These are phyloP conservation scores for Nowickia ferox DNA, from an alignment of 2,888 invertebrate genomes.

Conservation along the genomic window DNA sequence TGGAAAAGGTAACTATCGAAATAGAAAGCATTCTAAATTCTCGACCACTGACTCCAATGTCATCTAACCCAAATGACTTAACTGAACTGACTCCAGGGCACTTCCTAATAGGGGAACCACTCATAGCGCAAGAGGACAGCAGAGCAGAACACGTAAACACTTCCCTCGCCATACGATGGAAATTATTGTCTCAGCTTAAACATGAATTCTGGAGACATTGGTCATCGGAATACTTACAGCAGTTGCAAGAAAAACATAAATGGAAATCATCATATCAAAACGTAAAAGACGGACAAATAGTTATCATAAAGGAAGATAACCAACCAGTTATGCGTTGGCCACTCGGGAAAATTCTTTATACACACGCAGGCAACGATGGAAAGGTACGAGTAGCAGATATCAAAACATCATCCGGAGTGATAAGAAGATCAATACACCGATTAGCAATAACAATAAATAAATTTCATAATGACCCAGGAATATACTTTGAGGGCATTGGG, in stretches of 20 bases:
- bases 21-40: no score
- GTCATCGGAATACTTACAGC: background rate
- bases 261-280: background rate
- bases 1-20: no score
- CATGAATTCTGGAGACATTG: slow-evolving; percentile 29
- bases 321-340: slow-evolving; percentile 4
- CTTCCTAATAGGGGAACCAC: background rate
- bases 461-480: no score
- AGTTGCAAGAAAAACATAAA: background rate
- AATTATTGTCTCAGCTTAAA: background rate
- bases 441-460: no score
- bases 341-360: slow-evolving; percentile 22
- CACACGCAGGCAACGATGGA: background rate
- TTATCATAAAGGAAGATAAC: slow-evolving; percentile 29
- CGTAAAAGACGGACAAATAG: background rate
- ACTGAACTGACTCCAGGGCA: background rate
- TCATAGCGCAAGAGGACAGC: background rate
- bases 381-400: background rate
- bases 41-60: no score
- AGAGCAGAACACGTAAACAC: background rate
- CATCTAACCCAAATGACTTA: background rate
- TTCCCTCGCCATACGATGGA: background rate
- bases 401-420: slow-evolving; percentile 2
- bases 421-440: background rate
- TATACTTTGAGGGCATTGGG: no score